Evolutionary conservation across 2,797 vertebrate genomes (phyloP).

Genomic region (Fringilla coelebs): DNA sequence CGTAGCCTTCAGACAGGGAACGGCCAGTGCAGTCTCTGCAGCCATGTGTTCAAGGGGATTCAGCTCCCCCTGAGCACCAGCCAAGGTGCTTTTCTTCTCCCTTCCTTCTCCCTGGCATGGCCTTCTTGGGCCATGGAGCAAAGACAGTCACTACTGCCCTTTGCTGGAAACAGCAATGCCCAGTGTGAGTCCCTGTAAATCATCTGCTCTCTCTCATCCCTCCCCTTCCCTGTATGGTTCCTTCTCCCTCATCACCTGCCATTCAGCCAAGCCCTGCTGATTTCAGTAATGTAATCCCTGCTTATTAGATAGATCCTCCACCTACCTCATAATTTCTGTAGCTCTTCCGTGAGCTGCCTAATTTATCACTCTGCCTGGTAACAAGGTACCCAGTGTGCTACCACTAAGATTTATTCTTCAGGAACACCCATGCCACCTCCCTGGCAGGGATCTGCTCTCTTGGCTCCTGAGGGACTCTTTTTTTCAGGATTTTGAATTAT

Average conservation of each 20-base stretch:
- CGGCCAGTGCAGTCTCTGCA: background rate
- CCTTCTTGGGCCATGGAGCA: background rate
- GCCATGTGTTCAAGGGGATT: background rate
- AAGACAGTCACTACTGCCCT: background rate
- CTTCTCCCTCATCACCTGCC: background rate
- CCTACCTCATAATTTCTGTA: slow-evolving; percentile 58
- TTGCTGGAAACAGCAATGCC: background rate
- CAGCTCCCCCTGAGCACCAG: background rate
- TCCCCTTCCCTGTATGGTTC: background rate
- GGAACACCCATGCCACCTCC: slow-evolving; percentile 24
- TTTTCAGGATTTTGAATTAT: background rate
- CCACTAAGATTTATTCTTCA: slow-evolving; percentile 14
- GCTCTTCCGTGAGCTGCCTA: slow-evolving; percentile 48
- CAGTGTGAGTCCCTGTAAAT: background rate
- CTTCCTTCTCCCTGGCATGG: background rate
- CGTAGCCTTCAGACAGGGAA: background rate
- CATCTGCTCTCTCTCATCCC: background rate
- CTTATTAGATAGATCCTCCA: slow-evolving; percentile 53
- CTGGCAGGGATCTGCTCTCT: background rate
- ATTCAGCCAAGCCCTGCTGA: slow-evolving; percentile 28
- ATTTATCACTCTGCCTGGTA: slow-evolving; percentile 57
- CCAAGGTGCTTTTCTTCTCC: background rate
- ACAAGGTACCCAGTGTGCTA: slow-evolving; percentile 10
- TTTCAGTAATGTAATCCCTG: slow-evolving; percentile 45
- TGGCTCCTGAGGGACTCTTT: background rate